Evolutionary conservation across 2,113 vertebrate species (phyloP).

Genomic region (Apteryx owenii): DNA sequence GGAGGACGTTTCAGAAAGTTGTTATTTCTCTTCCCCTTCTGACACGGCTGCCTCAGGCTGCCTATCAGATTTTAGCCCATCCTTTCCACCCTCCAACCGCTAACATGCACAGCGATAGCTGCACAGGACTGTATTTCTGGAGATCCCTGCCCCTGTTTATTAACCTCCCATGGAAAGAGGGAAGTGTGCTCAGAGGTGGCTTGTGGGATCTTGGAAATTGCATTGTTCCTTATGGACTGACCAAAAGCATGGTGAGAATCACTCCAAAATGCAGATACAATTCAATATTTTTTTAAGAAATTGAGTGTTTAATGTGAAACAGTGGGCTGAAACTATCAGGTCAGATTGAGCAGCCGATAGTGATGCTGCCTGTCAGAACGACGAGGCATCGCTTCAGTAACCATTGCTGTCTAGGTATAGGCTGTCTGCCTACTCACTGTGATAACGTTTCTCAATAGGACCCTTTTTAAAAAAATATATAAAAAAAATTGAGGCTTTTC

Average conservation of each 20-base stretch:
- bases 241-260: neutral
- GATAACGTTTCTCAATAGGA: neutral
- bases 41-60: neutral
- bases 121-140: neutral
- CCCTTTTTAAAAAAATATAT: neutral
- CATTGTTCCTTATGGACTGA: neutral
- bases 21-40: neutral
- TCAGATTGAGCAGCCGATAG: neutral
- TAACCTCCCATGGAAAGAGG: neutral
- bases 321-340: conserved; percentile 11
- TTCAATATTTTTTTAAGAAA: neutral
- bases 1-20: neutral
- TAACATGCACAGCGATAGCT: fast-evolving
- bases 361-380: neutral
- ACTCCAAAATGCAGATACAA: neutral
- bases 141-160: no score
- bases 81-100: neutral
- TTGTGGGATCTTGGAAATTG: neutral
- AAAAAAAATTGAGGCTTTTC: neutral
- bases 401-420: neutral
- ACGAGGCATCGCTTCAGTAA: neutral
- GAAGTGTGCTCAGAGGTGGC: neutral
- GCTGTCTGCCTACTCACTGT: conserved; percentile 5
- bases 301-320: neutral
- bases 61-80: neutral